Evolutionary conservation across 2,888 invertebrate species (phyloP), one percentile per base, ranked within the genome.

Genomic region (Chesias legatella): DNA sequence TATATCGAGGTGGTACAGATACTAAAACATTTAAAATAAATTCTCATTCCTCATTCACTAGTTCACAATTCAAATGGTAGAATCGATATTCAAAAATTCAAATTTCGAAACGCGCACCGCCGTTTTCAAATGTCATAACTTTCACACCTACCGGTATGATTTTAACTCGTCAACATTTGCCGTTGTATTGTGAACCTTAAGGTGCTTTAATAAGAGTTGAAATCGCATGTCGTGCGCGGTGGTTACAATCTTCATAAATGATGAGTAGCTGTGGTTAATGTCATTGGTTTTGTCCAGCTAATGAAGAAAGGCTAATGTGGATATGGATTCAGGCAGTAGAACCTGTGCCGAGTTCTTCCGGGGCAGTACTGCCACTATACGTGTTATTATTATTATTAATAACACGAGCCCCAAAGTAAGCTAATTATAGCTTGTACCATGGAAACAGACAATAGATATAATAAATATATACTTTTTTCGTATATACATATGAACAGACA

Each of bases 261-360:
- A 37, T 34, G 8, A 30, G 33, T 26, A 34, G 41, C 47, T 54
- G 69, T 72, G 73, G 74, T 83, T 77, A 82, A 84, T 83, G 82
- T 82, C 84, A 80, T 79, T 83, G 82, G 81, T 77, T 81, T 77
- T 80, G 80, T 81, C 57, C 69, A 57, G 60, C 77, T 84, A 84
- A 85, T 83, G 84, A 84, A 80, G 77, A 48, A 49, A 52, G 48
- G 48, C 50, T 53, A 43, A 22, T 50, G 22, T 62, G 65, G 73
- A 73, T 65, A 55, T 8, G 61, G n/a, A n/a, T 8, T 7, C 8
- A n/a, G n/a, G n/a, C n/a, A n/a, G n/a, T n/a, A n/a, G n/a, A n/a
- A n/a, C n/a, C n/a, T n/a, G n/a, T n/a, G n/a, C n/a, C n/a, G n/a
- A n/a, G n/a, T n/a, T n/a, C n/a, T n/a, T n/a, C n/a, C n/a, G n/a